These are phyloP conservation scores for Silurus asotus DNA, from an alignment of 2,113 vertebrate species.

Conservation along the genomic window DNA sequence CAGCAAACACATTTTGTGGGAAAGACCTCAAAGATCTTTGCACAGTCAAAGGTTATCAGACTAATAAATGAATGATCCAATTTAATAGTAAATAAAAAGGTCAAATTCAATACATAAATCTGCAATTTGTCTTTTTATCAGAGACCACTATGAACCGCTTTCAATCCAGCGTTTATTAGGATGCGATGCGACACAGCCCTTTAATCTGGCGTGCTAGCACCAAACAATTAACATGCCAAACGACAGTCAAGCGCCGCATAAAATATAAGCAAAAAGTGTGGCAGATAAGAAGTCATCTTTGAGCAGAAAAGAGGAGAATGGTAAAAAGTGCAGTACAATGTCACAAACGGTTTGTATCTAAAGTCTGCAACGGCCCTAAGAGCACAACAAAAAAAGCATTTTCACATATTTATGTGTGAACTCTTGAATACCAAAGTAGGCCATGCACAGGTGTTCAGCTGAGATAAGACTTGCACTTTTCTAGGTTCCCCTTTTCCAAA, in stretches of 20 bases:
- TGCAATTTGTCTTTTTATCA: background rate
- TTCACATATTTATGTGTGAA: constrained; percentile 71
- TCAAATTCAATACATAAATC: background rate
- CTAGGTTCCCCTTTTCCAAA: constrained; percentile 50
- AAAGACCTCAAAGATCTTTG: background rate
- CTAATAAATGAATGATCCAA: background rate
- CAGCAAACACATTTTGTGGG: background rate
- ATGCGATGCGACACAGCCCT: constrained; percentile 28
- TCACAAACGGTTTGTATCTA: constrained; percentile 52
- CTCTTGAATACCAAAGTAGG: constrained; percentile 62
- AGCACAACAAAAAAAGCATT: constrained; percentile 71
- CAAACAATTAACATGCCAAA: constrained; percentile 31
- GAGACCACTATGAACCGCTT: background rate
- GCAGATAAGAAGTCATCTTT: constrained; percentile 53
- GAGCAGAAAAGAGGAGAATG: constrained; percentile 29
- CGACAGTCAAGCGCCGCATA: constrained; percentile 43
- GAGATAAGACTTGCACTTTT: constrained; percentile 61
- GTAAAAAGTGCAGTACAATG: constrained; percentile 44
- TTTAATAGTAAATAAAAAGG: background rate
- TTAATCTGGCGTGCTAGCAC: constrained; percentile 21
- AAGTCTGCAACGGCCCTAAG: constrained; percentile 55
- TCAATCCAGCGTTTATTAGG: background rate
- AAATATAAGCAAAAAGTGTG: constrained; percentile 42
- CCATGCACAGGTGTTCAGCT: constrained; percentile 62
- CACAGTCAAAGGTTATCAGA: background rate